Evolutionary conservation across 1,140 invertebrate genomes (phyloP), one percentile per base, ranked within the genome.

Genomic region (Caenorhabditis brenneri): DNA sequence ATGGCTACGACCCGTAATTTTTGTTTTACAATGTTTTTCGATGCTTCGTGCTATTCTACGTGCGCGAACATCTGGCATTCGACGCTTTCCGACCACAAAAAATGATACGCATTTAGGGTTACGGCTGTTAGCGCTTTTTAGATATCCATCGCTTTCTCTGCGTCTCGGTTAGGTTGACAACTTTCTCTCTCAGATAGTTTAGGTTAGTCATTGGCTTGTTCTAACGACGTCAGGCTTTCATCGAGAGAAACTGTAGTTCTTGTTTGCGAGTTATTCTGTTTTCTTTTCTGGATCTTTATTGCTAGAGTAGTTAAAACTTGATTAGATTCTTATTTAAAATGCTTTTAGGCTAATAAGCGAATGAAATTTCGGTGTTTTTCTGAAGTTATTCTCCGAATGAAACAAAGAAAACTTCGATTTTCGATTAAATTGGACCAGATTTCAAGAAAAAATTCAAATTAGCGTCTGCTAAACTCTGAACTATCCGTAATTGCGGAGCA

Each of bases 51-150:
- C 19, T 15, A 15, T 5, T 29, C 53, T 19, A 6, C 27, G 53
- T 55, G 29, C 31, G 58, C 58, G 58, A 74, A 74, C 65, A 74
- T 42, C 65, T 42, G 36, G 33, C 9, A 42, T 39, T 19, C 3
- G 6, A 22, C 19, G 9, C 10, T 74, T 10, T 33, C 60, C n/a
- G 42, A 16, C 16, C 10, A 33, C 19, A 74, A 74, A 74, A 74
- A 74, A 24, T 74, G 33, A 74, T 74, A 42, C 65, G 36, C 65
- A 36, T 42, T 74, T 74, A 42, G n/a, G 65, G 65, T 46, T 42
- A 33, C 5, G 39, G 58, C 0, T 10, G 58, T 16, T 65, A 39
- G 29, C 58, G 29, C 58, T 65, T 65, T 65, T 36, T 65, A 33
- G 29, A 33, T 65, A 22, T 65, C 33, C 46, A 5, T 74, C 65